These are phyloP conservation scores for Palloptera scutellata DNA, from an alignment of 2,888 invertebrate genomes.

Conservation along the genomic window DNA sequence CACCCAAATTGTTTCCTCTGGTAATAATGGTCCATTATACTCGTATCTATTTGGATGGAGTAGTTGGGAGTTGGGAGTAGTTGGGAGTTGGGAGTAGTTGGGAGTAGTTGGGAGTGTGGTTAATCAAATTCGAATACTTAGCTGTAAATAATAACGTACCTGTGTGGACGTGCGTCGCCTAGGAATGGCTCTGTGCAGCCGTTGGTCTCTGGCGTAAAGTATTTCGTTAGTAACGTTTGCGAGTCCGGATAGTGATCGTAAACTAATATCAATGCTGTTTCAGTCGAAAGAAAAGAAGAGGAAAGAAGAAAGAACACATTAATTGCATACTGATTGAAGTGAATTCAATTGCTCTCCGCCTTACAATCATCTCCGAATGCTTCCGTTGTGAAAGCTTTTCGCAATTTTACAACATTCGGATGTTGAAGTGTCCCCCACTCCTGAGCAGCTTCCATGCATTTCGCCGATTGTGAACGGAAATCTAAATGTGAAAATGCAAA, in stretches of 20 bases:
- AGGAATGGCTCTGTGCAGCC: conserved; percentile 82
- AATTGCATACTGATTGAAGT: conserved; percentile 4
- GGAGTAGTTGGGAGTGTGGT: too few relatives aligned
- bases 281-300: conserved; percentile 12
- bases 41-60: conserved; percentile 58
- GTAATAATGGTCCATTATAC: conserved; percentile 78
- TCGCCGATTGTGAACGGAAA: conserved; percentile 81
- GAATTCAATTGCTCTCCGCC: conserved; percentile 54
- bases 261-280: conserved; percentile 86
- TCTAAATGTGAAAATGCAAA: conserved; percentile 65
- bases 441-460: conserved; percentile 85
- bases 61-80: not conserved
- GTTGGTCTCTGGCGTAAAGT: conserved; percentile 74
- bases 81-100: not conserved
- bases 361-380: conserved; percentile 95
- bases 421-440: conserved; percentile 96
- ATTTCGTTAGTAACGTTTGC: conserved; percentile 85
- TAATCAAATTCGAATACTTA: not conserved
- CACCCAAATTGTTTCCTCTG: conserved; percentile 94
- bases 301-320: conserved; percentile 8
- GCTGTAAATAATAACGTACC: conserved; percentile 45
- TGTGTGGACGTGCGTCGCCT: conserved; percentile 73
- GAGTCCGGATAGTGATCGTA: conserved; percentile 95
- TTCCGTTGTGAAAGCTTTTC: conserved; percentile 94
- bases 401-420: conserved; percentile 91